phyloP scores from a whole-genome alignment of 2,797 vertebrate genomes.

The Arremon brunneinucha region DNA sequence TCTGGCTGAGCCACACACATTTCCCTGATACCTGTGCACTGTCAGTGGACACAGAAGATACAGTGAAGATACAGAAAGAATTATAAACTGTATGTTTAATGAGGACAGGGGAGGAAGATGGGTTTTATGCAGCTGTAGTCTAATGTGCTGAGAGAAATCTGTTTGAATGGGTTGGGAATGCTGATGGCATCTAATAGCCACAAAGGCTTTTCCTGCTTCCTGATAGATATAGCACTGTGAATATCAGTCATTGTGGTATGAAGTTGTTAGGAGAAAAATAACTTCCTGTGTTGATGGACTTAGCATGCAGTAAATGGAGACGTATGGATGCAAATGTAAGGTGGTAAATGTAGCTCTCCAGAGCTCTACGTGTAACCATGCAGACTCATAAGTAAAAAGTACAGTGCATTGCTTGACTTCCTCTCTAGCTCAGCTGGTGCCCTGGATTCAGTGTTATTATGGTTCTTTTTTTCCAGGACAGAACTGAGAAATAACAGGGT shows the following conservation, averaged over 20 bases:
- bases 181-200: conserved; percentile 27
- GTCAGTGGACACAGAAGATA: background rate
- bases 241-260: conserved; percentile 11
- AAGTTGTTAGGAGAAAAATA: conserved; percentile 49
- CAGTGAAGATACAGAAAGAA: background rate
- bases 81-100: background rate
- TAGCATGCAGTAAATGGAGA: background rate
- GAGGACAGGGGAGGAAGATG: background rate
- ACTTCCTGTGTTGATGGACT: conserved; percentile 51
- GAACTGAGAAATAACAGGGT: background rate
- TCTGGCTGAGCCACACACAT: background rate
- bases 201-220: conserved; percentile 43
- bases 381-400: background rate
- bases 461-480: background rate
- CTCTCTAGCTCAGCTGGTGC: background rate
- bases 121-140: background rate
- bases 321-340: background rate
- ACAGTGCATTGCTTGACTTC: background rate
- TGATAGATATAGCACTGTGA: background rate
- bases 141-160: background rate
- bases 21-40: background rate
- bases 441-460: background rate
- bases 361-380: background rate
- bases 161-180: background rate
- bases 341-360: background rate